A percentile compares a stretch with the other conserved stretches of the same genome.
phyloP scores from a whole-genome alignment of 1,140 invertebrate species.

The Nephila pilipes region DNA sequence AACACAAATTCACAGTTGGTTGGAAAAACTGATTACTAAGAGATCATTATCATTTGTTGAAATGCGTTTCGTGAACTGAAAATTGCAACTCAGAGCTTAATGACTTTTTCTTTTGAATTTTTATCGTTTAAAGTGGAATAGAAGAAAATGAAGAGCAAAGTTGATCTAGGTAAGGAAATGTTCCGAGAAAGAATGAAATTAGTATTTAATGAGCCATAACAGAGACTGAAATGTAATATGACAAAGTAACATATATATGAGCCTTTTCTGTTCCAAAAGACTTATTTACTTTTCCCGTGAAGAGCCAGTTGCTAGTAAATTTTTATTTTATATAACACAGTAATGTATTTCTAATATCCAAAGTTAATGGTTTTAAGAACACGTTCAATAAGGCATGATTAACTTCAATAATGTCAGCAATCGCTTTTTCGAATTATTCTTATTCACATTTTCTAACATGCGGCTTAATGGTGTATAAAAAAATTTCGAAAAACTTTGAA shows the following conservation, averaged over 20 bases:
- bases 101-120: conserved; percentile 30
- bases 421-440: neutral
- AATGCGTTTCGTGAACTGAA: conserved; percentile 26
- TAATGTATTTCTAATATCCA: neutral
- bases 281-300: neutral
- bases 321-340: neutral
- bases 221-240: neutral
- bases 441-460: neutral
- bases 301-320: neutral
- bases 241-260: neutral
- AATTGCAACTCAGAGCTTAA: conserved; percentile 17
- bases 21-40: conserved; percentile 42
- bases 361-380: neutral
- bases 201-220: conserved; percentile 16
- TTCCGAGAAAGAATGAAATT: conserved; percentile 32
- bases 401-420: neutral
- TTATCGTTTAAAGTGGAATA: neutral
- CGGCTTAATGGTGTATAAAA: too few species aligned
- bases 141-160: neutral
- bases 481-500: too few species aligned
- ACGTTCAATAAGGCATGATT: neutral
- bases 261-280: neutral
- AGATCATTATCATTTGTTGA: conserved; percentile 40
- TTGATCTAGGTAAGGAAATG: conserved; percentile 17
- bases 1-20: neutral